Conservation (phyloP, 2,797 vertebrate species). For the Paramormyrops hopkinsi region DNA sequence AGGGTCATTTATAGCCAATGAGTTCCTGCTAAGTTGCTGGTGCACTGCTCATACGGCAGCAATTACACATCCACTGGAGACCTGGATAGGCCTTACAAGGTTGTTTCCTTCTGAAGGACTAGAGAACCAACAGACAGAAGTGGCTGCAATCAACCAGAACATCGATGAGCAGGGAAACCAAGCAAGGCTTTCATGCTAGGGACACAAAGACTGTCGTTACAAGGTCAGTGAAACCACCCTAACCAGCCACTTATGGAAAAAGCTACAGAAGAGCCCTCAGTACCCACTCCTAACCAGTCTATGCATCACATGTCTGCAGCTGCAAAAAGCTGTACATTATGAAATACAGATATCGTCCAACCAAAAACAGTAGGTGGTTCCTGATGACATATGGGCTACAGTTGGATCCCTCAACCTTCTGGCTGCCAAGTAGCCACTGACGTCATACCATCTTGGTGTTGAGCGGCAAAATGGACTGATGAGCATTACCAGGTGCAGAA, state of each 20-base stretch:
- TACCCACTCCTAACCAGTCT: not conserved
- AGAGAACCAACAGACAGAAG: not conserved
- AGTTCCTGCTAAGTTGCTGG: not conserved
- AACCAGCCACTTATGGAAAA: not conserved
- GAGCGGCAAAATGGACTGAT: not conserved
- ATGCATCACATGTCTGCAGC: not conserved
- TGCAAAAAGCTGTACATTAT: not conserved
- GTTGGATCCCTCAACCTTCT: not conserved
- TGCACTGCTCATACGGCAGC: not conserved
- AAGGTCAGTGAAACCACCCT: not conserved
- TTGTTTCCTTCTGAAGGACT: not conserved
- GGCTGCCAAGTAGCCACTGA: not conserved
- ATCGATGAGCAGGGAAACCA: not conserved
- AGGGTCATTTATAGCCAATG: constrained; percentile 8
- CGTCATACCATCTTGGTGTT: not conserved
- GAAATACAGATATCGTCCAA: not conserved
- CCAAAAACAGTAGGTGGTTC: not conserved
- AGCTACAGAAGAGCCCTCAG: not conserved
- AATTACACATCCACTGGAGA: not conserved
- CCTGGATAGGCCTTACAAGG: not conserved
- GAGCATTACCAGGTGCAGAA: not conserved
- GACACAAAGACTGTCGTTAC: not conserved
- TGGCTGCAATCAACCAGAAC: not conserved
- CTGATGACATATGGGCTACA: not conserved
- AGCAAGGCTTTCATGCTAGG: not conserved